Conservation (phyloP, 2,888 invertebrate genomes). For the Junonia oenone region DNA sequence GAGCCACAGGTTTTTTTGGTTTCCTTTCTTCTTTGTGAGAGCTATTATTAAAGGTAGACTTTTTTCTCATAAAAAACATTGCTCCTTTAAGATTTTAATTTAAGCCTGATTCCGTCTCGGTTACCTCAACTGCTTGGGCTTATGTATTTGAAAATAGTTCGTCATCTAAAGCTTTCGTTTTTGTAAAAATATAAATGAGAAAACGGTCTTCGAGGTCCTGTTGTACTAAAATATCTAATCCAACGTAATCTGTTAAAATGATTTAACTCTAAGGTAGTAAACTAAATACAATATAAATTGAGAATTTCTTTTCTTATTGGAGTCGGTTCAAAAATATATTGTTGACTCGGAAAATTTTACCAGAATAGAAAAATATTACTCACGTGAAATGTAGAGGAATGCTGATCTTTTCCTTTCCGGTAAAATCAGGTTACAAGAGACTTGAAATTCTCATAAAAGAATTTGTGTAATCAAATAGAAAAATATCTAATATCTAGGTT, state of each 20-base stretch:
- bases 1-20: constrained; percentile 4
- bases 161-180: too few species aligned
- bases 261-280: too few species aligned
- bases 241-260: too few species aligned
- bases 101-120: not conserved
- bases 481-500: not conserved
- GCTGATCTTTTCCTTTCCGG: not conserved
- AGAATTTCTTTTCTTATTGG: too few species aligned
- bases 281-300: too few species aligned
- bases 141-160: not conserved
- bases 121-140: not conserved
- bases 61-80: not conserved
- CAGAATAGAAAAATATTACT: not conserved
- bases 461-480: not conserved
- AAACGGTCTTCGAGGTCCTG: too few species aligned
- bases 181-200: too few species aligned
- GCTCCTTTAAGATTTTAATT: not conserved
- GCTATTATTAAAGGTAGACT: not conserved
- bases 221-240: too few species aligned
- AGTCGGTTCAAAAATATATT: too few species aligned
- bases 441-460: not conserved
- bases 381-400: not conserved
- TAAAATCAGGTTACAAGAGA: not conserved
- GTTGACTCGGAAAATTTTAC: too few species aligned
- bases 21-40: not conserved